Conservation (phyloP, 1,140 invertebrate species). For the Tetragnatha versicolor region DNA sequence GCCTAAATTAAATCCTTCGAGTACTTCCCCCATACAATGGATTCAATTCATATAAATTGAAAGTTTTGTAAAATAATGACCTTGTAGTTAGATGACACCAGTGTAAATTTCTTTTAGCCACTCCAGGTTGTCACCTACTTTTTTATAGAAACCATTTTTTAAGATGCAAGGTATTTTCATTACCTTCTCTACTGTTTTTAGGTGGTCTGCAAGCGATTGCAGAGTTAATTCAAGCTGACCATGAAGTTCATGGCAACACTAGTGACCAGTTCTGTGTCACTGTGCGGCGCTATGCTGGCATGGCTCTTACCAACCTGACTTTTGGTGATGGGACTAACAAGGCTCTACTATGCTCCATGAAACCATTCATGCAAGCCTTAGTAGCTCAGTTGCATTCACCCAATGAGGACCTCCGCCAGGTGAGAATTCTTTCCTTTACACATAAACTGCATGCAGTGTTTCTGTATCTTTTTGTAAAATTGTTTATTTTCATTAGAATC, state of each 20-base stretch:
- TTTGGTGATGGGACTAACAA: constrained; percentile 97
- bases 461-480: not conserved
- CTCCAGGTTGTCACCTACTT: too few species aligned
- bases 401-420: constrained; percentile 90
- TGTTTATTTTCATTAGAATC: not conserved
- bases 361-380: constrained; percentile 86
- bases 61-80: too few species aligned
- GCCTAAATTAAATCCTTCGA: too few species aligned
- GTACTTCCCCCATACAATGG: too few species aligned
- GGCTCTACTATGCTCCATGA: constrained; percentile 88
- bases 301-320: constrained; percentile 95
- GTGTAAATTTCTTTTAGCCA: too few species aligned
- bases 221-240: constrained; percentile 74
- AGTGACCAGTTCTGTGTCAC: constrained; percentile 85
- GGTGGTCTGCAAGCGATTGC: constrained; percentile 90
- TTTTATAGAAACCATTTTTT: too few species aligned
- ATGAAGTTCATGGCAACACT: constrained; percentile 80
- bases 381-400: constrained; percentile 86
- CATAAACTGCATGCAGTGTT: not conserved
- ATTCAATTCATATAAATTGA: too few species aligned
- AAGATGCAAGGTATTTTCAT: too few species aligned
- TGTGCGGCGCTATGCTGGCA: constrained; percentile 89
- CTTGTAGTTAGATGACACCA: too few species aligned
- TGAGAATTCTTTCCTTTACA: constrained; percentile 57
- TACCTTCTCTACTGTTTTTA: too few species aligned